These are phyloP conservation scores for Isichthys henryi DNA, from an alignment of 2,113 vertebrate species.

Conservation along the genomic window DNA sequence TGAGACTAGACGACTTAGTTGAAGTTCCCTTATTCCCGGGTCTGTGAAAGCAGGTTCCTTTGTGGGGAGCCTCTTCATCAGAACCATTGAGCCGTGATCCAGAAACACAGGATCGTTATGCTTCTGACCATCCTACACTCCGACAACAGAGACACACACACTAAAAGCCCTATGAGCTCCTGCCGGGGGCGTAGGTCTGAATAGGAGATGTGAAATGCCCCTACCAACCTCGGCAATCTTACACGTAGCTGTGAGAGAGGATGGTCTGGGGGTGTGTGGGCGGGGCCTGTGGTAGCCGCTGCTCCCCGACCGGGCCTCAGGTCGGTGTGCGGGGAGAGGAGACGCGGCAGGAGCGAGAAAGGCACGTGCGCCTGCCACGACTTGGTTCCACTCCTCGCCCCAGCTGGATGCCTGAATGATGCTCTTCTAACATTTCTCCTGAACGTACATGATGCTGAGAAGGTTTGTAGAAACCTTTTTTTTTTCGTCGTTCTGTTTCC, in stretches of 20 bases:
- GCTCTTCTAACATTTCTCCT: not conserved
- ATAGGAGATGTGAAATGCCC: conserved; percentile 58
- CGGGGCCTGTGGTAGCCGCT: not conserved
- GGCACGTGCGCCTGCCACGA: too few species aligned
- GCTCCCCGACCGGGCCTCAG: not conserved
- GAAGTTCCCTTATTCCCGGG: not conserved
- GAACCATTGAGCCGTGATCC: not conserved
- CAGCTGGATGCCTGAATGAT: not conserved
- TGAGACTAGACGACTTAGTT: not conserved
- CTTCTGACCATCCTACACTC: not conserved
- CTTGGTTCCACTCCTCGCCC: not conserved
- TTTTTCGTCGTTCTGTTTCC: not conserved
- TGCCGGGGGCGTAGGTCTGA: conserved; percentile 32
- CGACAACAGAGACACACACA: not conserved
- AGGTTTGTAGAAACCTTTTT: not conserved
- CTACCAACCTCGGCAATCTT: conserved; percentile 53
- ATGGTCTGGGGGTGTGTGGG: conserved; percentile 22
- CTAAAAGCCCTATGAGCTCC: conserved; percentile 14
- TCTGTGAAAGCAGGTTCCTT: not conserved
- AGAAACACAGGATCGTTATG: conserved; percentile 9
- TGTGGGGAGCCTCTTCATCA: not conserved
- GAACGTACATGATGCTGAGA: not conserved
- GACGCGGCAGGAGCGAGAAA: not conserved
- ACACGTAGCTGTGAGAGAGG: conserved; percentile 50
- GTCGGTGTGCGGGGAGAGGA: not conserved